Conservation (phyloP, 2,888 invertebrate species). For the Lasius platythorax region DNA sequence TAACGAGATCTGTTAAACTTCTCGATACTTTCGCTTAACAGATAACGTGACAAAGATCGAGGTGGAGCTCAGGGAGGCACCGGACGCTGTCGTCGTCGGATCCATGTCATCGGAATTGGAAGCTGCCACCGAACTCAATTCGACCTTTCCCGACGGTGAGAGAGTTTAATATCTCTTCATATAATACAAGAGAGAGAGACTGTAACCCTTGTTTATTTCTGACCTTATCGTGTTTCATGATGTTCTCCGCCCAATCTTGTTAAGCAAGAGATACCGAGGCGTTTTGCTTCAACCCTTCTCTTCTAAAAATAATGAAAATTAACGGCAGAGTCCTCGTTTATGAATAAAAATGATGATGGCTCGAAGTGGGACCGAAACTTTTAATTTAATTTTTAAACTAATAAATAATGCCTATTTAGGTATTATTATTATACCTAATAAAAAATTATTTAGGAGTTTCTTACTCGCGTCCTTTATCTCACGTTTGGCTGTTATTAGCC, state of each 20-base stretch:
- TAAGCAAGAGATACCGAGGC: conserved; percentile 3
- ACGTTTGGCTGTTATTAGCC: too few relatives aligned
- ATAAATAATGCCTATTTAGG: too few relatives aligned
- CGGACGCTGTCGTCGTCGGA: conserved; percentile 77
- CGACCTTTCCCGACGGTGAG: conserved; percentile 81
- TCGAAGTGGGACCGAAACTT: too few relatives aligned
- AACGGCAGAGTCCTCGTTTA: neutral
- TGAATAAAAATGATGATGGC: too few relatives aligned
- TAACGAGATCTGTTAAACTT: neutral
- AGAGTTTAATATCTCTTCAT: conserved; percentile 57
- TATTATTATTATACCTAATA: too few relatives aligned
- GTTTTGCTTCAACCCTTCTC: neutral
- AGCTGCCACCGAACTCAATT: conserved; percentile 79
- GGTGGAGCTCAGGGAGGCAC: conserved; percentile 81
- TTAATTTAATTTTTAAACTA: too few relatives aligned
- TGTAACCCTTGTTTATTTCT: neutral
- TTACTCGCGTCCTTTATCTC: too few relatives aligned
- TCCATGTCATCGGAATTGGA: conserved; percentile 80
- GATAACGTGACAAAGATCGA: conserved; percentile 83
- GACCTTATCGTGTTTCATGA: neutral
- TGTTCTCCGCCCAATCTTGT: neutral
- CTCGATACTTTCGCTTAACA: conserved; percentile 50
- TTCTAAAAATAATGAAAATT: conserved; percentile 3
- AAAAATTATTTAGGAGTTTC: too few relatives aligned
- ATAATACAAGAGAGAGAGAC: neutral